Percentiles rank a stretch among this genome's conserved stretches.
Evolutionary conservation across 2,797 vertebrate genomes (phyloP).

Genomic region (Parauchenoglanis ngamensis): DNA sequence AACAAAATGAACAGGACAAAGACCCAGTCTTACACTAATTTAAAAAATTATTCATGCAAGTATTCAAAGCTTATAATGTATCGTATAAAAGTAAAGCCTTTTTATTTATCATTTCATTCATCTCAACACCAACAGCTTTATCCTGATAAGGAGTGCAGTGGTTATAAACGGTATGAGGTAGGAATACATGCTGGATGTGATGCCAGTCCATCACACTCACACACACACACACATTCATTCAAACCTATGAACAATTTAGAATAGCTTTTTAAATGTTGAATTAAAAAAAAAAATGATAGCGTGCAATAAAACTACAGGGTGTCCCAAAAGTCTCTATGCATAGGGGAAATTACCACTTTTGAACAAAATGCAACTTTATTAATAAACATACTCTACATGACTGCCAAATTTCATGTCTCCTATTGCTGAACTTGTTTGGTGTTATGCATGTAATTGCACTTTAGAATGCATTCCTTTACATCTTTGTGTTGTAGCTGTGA

Average conservation of each 20-base stretch:
- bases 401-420: too few relatives aligned
- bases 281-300: not conserved
- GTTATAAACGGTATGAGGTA: not conserved
- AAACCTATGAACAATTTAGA: not conserved
- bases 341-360: too few relatives aligned
- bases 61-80: not conserved
- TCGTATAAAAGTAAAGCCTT: not conserved
- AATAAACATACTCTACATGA: too few relatives aligned
- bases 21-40: not conserved
- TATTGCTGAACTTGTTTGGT: too few relatives aligned
- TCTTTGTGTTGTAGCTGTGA: too few relatives aligned
- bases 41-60: not conserved
- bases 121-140: not conserved
- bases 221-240: not conserved
- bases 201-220: not conserved
- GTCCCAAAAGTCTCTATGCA: too few relatives aligned
- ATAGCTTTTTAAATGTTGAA: not conserved
- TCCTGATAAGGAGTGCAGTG: not conserved
- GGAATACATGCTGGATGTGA: not conserved
- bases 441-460: too few relatives aligned
- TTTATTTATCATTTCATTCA: not conserved
- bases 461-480: too few relatives aligned
- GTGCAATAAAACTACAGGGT: not conserved
- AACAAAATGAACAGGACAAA: too few relatives aligned
- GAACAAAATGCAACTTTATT: too few relatives aligned